Percentiles rank a stretch among this genome's conserved stretches.
Evolutionary conservation across 2,888 invertebrate genomes (phyloP).

Genomic region (Cheilosia urbana): DNA sequence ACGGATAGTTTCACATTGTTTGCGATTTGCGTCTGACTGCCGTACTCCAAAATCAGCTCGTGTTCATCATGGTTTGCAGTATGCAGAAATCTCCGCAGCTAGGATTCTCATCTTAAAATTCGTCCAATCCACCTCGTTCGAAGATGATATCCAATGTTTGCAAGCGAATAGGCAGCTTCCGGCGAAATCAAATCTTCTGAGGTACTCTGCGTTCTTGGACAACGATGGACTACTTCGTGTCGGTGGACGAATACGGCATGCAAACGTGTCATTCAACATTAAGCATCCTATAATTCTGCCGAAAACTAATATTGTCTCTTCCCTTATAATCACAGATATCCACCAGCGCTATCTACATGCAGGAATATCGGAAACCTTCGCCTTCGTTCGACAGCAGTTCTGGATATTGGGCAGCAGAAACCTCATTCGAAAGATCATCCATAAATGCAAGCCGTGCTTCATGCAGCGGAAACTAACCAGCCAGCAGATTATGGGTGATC

Average conservation of each 20-base stretch:
- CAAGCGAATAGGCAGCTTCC: background rate
- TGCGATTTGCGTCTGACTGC: constrained; percentile 6
- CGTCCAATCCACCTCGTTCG: background rate
- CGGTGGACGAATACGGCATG: constrained; percentile 17
- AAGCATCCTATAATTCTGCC: constrained; percentile 33
- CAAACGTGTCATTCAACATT: constrained; percentile 18
- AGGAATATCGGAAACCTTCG: constrained; percentile 39
- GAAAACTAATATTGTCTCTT: background rate
- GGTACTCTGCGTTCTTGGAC: constrained; percentile 23
- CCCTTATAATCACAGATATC: constrained; percentile 7
- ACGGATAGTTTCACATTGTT: constrained; percentile 23
- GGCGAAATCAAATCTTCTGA: background rate
- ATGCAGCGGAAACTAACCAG: constrained; percentile 35
- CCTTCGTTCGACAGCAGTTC: constrained; percentile 44
- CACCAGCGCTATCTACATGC: constrained; percentile 42
- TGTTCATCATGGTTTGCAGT: background rate
- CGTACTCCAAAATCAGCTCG: background rate
- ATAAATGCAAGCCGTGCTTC: background rate
- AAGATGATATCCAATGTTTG: background rate
- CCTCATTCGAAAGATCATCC: too few species aligned
- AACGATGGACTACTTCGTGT: constrained; percentile 16
- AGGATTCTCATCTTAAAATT: background rate
- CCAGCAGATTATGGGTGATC: too few species aligned
- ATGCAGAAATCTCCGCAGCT: constrained; percentile 2
- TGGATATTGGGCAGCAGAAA: constrained; percentile 4